A percentile compares a stretch with the other conserved stretches of the same genome.
phyloP scores from a whole-genome alignment of 1,140 invertebrate species.

The Triops longicaudatus region DNA sequence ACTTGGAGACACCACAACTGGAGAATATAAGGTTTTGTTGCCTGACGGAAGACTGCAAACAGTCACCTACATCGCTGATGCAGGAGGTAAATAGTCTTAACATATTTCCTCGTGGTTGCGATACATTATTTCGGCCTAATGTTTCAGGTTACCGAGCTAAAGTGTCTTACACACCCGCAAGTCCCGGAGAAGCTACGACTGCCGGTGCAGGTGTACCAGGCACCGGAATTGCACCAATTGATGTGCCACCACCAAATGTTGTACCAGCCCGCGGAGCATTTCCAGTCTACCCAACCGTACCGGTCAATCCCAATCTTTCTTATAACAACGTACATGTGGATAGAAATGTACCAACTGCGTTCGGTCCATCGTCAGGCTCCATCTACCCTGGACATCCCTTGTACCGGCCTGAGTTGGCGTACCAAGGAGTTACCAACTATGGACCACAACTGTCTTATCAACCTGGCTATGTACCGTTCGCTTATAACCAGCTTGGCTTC shows the following conservation, averaged over 20 bases:
- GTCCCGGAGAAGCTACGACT: constrained; percentile 22
- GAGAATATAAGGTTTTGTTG: constrained; percentile 28
- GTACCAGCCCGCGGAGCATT: neutral
- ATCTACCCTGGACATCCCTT: neutral
- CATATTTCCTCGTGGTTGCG: neutral
- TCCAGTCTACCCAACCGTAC: neutral
- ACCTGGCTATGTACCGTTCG: neutral
- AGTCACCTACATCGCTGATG: constrained; percentile 32
- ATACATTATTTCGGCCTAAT: neutral
- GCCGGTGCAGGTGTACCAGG: neutral
- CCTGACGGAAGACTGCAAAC: constrained; percentile 28
- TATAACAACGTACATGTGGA: neutral
- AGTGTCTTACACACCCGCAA: constrained; percentile 28
- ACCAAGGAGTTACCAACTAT: neutral
- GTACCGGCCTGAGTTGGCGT: neutral
- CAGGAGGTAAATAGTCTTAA: neutral
- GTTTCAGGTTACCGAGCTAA: constrained; percentile 29
- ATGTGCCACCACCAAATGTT: neutral
- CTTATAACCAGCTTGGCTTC: neutral
- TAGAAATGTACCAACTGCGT: neutral
- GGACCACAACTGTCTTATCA: neutral
- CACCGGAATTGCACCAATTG: neutral
- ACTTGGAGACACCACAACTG: constrained; percentile 19
- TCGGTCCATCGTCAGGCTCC: neutral
- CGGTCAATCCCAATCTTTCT: neutral